These are phyloP conservation scores for Melipona quadrifasciata DNA, from an alignment of 1,140 invertebrate species.

Conservation along the genomic window DNA sequence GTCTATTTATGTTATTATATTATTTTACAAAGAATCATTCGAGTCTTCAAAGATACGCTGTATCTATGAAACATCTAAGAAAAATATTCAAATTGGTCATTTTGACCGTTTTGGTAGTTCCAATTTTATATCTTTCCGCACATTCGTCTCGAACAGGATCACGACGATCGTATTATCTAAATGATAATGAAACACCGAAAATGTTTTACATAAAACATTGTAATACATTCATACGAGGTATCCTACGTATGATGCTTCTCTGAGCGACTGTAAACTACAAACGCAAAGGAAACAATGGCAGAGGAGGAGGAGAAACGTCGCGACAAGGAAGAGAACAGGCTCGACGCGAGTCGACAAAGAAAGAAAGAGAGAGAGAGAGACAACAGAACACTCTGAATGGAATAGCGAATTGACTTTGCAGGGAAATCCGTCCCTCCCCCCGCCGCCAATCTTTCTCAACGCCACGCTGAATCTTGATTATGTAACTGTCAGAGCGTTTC, in stretches of 20 bases:
- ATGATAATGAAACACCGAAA: no score
- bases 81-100: no score
- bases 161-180: no score
- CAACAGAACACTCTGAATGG: conserved; percentile 46
- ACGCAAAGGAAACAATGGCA: conserved; percentile 18
- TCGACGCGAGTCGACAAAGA: background rate
- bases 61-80: no score
- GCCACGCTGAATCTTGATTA: conserved; percentile 61
- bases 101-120: no score
- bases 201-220: no score
- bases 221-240: background rate
- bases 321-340: background rate
- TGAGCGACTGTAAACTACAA: background rate
- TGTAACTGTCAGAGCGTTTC: conserved; percentile 68
- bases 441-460: conserved; percentile 11
- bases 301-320: background rate
- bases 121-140: no score
- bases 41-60: no score
- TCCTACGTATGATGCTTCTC: no score
- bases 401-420: conserved; percentile 65
- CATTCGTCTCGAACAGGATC: no score
- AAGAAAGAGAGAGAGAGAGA: background rate
- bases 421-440: conserved; percentile 48
- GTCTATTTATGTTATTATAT: no score
- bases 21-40: no score